Evolutionary conservation across 2,888 invertebrate genomes (phyloP).

Genomic region (Acleris emargana): DNA sequence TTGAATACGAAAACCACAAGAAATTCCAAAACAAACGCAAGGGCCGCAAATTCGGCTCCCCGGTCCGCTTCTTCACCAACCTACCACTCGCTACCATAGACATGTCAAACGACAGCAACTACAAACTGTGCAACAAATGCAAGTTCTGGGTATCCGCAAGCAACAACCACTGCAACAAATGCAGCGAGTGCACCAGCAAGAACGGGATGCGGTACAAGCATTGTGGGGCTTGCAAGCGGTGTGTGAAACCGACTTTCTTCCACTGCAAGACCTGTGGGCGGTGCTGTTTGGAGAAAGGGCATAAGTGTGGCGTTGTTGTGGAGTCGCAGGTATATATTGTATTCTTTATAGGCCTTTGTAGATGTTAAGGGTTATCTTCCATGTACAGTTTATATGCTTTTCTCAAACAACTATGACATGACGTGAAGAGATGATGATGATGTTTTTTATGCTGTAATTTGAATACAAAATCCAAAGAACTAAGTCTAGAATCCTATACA

Average conservation of each 20-base stretch:
- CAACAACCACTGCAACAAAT: slow-evolving; percentile 73
- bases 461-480: no score
- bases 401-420: no score
- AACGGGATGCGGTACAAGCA: slow-evolving; percentile 88
- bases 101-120: slow-evolving; percentile 84
- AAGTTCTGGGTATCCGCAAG: slow-evolving; percentile 83
- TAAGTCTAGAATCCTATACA: no score
- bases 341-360: no score
- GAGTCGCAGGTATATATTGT: slow-evolving; percentile 63
- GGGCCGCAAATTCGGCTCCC: slow-evolving; percentile 90
- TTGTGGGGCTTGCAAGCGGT: slow-evolving; percentile 89
- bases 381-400: no score
- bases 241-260: slow-evolving; percentile 93
- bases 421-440: no score
- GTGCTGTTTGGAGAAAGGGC: slow-evolving; percentile 81
- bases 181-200: slow-evolving; percentile 76
- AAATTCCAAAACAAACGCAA: slow-evolving; percentile 86
- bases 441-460: no score
- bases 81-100: slow-evolving; percentile 81
- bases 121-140: slow-evolving; percentile 90
- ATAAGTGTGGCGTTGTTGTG: slow-evolving; percentile 65
- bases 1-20: slow-evolving; percentile 91
- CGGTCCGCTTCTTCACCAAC: slow-evolving; percentile 95
- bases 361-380: no score
- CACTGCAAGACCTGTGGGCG: slow-evolving; percentile 90